Evolutionary conservation across 2,797 vertebrate genomes (phyloP), one percentile per base, ranked within the genome.

Genomic region (Dendrocincla fuliginosa): DNA sequence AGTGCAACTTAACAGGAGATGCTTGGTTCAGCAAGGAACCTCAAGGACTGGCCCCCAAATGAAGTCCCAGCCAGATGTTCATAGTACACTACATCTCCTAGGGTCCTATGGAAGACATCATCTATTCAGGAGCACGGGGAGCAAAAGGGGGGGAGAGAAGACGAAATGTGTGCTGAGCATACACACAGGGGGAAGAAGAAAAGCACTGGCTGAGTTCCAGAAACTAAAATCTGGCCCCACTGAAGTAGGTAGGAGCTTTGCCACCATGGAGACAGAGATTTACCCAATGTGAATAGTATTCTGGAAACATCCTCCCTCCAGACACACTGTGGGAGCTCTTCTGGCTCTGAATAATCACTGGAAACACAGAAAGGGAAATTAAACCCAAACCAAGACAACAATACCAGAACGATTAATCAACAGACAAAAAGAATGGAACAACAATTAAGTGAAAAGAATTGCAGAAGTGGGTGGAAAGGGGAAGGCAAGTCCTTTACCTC

Each of bases 351-450:
- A 78, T 49, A 63, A 57, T 71, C 68, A 46, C 42, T 83, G 69
- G 61, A 92, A 90, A 89, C 41, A 80, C 33, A 68, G 35, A 74
- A 86, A 90, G 27, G 47, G 59, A 95, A 94, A 95, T 93, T 52
- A 90, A 95, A 90, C n/a, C 42, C 94, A 41, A 92, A 95, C 19
- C 50, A 81, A 52, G 76, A 76, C 70, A 92, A 94, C 71, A 96
- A 93, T 84, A 92, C 44, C 69, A 89, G 76, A 75, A 92, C 9
- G 16, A 95, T 81, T 78, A 56, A 93, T 71, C 82, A 69, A 78
- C 57, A 85, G 77, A 53, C 57, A 83, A 57, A 80, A 68, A 53
- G 57, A n/a, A 91, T 55, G 69, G 5, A 47, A 84, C 5, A 70
- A 53, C 68, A 88, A 49, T 76, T 63, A 84, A 89, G 50, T 13